Percentiles rank a stretch among this genome's conserved stretches.
Evolutionary conservation across 2,113 vertebrate genomes (phyloP).

Genomic region (Hassar affinis): DNA sequence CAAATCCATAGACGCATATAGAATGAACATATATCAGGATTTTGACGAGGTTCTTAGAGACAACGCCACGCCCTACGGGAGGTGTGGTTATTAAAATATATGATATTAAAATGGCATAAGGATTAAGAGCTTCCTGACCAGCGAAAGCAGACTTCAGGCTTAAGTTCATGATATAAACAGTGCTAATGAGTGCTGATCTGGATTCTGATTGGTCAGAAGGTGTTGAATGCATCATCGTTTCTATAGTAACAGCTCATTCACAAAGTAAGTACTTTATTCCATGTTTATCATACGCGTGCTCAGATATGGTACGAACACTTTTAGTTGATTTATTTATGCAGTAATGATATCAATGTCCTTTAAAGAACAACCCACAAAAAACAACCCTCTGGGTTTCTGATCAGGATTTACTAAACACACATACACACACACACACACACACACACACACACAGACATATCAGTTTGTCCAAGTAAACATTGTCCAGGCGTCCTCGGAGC

Average conservation of each 20-base stretch:
- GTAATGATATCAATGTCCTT: not conserved
- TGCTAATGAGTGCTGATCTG: not conserved
- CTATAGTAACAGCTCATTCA: too few relatives aligned
- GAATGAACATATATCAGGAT: too few relatives aligned
- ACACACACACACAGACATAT: not conserved
- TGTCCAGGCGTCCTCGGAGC: conserved; percentile 28
- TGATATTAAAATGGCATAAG: too few relatives aligned
- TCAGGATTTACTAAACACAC: conserved; percentile 10
- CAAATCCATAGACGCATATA: too few relatives aligned
- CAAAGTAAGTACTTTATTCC: not conserved
- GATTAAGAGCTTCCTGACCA: too few relatives aligned
- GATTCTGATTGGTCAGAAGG: too few relatives aligned
- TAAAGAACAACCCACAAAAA: not conserved
- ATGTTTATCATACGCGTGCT: not conserved
- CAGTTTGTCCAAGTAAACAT: conserved; percentile 25
- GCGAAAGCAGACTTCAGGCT: too few relatives aligned
- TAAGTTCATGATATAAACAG: not conserved
- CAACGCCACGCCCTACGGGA: not conserved
- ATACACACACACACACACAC: not conserved
- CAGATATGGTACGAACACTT: not conserved
- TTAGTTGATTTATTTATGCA: not conserved
- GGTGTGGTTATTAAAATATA: not conserved
- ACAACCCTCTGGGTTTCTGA: not conserved
- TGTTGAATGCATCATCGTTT: too few relatives aligned
- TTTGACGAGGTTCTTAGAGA: too few relatives aligned